Conservation (phyloP, 2,113 vertebrate species). For the Sinocyclocheilus anophthalmus region DNA sequence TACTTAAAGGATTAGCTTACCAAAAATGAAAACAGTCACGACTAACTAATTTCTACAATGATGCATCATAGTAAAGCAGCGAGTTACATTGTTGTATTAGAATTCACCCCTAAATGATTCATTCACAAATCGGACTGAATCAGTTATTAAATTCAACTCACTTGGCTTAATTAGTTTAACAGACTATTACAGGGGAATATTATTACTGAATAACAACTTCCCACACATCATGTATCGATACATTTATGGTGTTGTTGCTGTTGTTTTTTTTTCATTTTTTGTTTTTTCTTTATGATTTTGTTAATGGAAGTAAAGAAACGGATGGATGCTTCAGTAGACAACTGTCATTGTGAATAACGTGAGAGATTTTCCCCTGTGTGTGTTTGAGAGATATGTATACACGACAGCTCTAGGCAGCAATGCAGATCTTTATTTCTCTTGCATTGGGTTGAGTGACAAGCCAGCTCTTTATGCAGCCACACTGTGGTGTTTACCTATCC, state of each 20-base stretch:
- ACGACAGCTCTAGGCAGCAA: background rate
- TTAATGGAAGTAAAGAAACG: background rate
- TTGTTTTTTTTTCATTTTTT: background rate
- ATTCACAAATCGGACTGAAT: no score
- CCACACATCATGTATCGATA: background rate
- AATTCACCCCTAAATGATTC: no score
- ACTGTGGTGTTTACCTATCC: background rate
- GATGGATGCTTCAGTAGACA: background rate
- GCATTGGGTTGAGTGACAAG: background rate
- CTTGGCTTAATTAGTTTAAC: background rate
- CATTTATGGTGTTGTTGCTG: background rate
- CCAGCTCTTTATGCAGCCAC: background rate
- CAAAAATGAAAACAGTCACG: no score
- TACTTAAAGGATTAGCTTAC: background rate
- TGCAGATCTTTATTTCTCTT: slow-evolving; percentile 4
- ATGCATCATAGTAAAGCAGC: no score
- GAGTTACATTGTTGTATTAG: no score
- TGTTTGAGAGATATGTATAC: background rate
- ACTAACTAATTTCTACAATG: no score
- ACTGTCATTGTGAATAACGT: background rate
- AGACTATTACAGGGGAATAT: background rate
- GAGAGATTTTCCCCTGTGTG: background rate
- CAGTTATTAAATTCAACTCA: background rate
- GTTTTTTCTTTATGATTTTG: background rate
- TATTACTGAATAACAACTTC: background rate